phyloP scores from a whole-genome alignment of 92 coral and sea anemone species.

The Zoanthus solanderi region DNA sequence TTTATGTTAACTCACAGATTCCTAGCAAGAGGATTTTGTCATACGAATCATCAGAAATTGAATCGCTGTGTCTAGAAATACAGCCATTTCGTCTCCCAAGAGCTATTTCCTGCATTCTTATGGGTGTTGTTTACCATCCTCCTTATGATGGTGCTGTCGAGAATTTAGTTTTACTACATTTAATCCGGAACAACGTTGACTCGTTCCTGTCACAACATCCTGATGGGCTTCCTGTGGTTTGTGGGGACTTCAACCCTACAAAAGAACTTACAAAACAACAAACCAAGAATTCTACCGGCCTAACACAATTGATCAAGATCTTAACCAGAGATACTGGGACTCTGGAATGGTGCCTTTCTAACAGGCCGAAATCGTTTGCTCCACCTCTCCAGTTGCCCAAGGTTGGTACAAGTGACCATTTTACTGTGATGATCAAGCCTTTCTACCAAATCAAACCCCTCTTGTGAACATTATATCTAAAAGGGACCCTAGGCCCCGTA shows the following conservation, averaged over 20 bases:
- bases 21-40: background rate
- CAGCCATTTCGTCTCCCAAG: constrained; percentile 36
- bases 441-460: background rate
- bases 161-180: constrained; percentile 1
- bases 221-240: constrained; percentile 52
- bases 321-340: constrained; percentile 48
- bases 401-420: constrained; percentile 43
- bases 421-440: constrained; percentile 19
- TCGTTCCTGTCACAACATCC: background rate
- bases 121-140: constrained; percentile 39
- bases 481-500: constrained; percentile 55
- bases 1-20: constrained; percentile 37
- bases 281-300: constrained; percentile 1
- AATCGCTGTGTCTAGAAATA: constrained; percentile 44
- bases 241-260: constrained; percentile 49
- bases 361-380: constrained; percentile 28
- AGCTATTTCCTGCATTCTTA: constrained; percentile 43
- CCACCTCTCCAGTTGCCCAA: constrained; percentile 20
- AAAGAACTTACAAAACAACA: constrained; percentile 15
- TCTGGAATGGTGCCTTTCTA: constrained; percentile 54
- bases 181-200: background rate
- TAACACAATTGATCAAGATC: constrained; percentile 37
- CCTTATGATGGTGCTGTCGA: constrained; percentile 14
- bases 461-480: background rate
- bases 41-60: constrained; percentile 23